phyloP scores from a whole-genome alignment of 2,888 invertebrate genomes.

The Orthosia cruda region DNA sequence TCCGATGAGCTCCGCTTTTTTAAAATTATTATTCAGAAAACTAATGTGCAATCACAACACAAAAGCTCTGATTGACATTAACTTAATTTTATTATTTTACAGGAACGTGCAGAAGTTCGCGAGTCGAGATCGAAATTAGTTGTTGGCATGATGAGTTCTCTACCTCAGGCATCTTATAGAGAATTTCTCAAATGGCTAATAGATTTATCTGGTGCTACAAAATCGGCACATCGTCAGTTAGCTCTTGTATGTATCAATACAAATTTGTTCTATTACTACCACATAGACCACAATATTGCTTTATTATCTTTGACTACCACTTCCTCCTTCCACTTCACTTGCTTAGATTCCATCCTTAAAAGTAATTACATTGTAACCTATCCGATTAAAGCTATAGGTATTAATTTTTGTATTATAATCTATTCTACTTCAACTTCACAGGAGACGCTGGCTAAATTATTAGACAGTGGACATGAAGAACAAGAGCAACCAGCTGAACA shows the following conservation, averaged over 20 bases:
- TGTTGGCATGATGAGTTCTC: conserved; percentile 84
- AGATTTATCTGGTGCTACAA: conserved; percentile 81
- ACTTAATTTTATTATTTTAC: conserved; percentile 36
- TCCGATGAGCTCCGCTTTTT: too few species aligned
- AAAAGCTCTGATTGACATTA: too few species aligned
- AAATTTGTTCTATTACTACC: not conserved
- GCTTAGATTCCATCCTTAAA: not conserved
- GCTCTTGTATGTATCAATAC: conserved; percentile 81
- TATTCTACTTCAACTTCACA: conserved; percentile 53
- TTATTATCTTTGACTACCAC: not conserved
- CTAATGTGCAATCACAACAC: too few species aligned
- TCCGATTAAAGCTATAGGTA: not conserved
- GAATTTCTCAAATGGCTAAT: conserved; percentile 85
- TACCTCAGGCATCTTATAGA: conserved; percentile 81
- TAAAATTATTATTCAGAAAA: too few species aligned
- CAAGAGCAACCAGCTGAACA: conserved; percentile 16
- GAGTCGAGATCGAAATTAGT: conserved; percentile 82
- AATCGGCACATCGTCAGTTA: conserved; percentile 83
- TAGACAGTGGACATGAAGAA: conserved; percentile 82
- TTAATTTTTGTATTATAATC: not conserved
- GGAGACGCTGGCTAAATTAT: conserved; percentile 83
- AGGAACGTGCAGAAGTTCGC: conserved; percentile 88
- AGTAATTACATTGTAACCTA: not conserved
- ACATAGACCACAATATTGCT: not conserved
- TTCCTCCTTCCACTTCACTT: too few species aligned